phyloP scores from a whole-genome alignment of 2,888 invertebrate genomes.

The Tenthredo mesomela region DNA sequence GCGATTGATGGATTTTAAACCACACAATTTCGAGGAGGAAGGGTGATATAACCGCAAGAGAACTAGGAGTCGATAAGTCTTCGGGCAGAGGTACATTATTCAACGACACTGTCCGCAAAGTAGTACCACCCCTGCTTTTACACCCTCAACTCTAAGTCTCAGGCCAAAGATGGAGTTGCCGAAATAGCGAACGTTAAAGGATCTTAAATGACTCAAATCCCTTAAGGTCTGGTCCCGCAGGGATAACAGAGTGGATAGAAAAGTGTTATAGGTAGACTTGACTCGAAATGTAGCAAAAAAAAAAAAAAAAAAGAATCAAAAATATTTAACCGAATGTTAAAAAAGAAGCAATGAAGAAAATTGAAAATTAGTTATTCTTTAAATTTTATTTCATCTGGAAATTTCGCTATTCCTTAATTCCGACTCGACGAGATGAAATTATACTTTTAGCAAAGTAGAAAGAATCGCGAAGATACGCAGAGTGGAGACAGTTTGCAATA shows the following conservation, averaged over 20 bases:
- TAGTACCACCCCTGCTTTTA: background rate
- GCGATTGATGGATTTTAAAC: slow-evolving; percentile 49
- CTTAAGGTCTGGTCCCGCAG: background rate
- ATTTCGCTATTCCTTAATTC: background rate
- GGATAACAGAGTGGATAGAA: background rate
- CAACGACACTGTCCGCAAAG: slow-evolving; percentile 29
- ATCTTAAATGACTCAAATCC: slow-evolving; percentile 11
- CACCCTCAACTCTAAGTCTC: background rate
- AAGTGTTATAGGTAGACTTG: background rate
- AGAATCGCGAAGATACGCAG: background rate
- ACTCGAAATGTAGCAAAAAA: background rate
- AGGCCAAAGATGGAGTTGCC: background rate
- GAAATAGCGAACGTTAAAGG: slow-evolving; percentile 21
- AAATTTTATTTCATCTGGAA: background rate
- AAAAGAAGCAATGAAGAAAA: background rate
- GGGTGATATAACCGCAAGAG: background rate
- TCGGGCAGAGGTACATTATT: slow-evolving; percentile 13
- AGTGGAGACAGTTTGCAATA: background rate
- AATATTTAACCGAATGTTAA: no score
- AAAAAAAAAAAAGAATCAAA: background rate
- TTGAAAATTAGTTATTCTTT: background rate
- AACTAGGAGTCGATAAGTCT: slow-evolving; percentile 25
- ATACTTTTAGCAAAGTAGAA: background rate
- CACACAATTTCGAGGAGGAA: slow-evolving; percentile 9
- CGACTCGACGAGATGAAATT: background rate